Conservation (phyloP, 1,140 invertebrate species). For the Drosophila kohkoa region DNA sequence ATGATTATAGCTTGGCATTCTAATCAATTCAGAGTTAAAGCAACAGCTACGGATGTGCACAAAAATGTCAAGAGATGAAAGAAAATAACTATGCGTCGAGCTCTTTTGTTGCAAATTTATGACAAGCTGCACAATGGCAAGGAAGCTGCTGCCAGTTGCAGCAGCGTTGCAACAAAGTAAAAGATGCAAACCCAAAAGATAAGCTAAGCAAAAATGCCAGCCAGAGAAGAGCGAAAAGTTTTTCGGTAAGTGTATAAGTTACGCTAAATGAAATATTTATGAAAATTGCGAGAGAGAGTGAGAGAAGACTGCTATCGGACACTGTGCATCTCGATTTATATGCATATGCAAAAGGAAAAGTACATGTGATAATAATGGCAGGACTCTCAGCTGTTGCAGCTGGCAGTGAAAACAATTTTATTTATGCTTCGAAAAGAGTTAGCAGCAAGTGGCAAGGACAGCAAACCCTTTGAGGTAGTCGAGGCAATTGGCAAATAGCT, state of each 20-base stretch:
- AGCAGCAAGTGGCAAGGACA: conserved; percentile 29
- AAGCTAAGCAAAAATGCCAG: conserved; percentile 58
- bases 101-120: conserved; percentile 69
- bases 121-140: conserved; percentile 62
- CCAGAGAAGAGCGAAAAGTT: conserved; percentile 55
- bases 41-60: conserved; percentile 6
- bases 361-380: conserved; percentile 20
- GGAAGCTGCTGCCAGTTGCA: conserved; percentile 29
- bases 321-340: conserved; percentile 50
- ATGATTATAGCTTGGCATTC: neutral
- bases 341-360: too few relatives aligned
- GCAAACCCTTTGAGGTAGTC: conserved; percentile 35
- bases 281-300: conserved; percentile 57
- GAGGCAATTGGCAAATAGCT: conserved; percentile 78
- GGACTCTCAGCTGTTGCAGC: conserved; percentile 30
- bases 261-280: conserved; percentile 81
- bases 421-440: conserved; percentile 63
- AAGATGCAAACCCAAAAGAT: conserved; percentile 68
- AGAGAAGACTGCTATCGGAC: conserved; percentile 16
- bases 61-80: conserved; percentile 62
- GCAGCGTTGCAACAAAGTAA: conserved; percentile 32
- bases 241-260: conserved; percentile 54
- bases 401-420: conserved; percentile 54
- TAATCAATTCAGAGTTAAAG: conserved; percentile 11
- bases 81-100: conserved; percentile 9